These are phyloP conservation scores for Leptopilina clavipes DNA, from an alignment of 1,140 invertebrate species.

Conservation along the genomic window DNA sequence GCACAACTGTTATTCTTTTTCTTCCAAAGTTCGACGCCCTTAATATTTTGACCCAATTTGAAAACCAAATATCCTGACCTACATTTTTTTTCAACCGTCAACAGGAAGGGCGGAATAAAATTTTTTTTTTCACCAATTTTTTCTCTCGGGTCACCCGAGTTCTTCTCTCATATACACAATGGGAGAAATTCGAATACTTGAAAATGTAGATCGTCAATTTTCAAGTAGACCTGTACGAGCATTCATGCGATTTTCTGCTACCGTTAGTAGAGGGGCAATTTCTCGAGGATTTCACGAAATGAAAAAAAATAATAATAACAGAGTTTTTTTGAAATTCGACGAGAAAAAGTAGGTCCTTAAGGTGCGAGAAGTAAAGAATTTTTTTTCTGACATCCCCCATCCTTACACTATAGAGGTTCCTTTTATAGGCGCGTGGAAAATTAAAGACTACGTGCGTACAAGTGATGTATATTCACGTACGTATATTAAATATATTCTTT, in stretches of 20 bases:
- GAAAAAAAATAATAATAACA: conserved; percentile 41
- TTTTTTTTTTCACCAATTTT: conserved; percentile 39
- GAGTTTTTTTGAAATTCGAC: conserved; percentile 47
- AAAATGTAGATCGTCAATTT: conserved; percentile 32
- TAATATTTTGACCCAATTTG: too few species aligned
- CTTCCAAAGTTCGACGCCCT: too few species aligned
- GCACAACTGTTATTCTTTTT: too few species aligned
- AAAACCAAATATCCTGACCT: not conserved
- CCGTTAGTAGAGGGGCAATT: conserved; percentile 54
- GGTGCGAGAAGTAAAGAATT: conserved; percentile 36
- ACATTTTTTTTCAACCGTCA: not conserved
- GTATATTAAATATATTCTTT: conserved; percentile 55
- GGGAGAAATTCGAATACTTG: conserved; percentile 38
- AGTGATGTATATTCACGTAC: too few species aligned
- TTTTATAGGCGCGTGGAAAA: conserved; percentile 65
- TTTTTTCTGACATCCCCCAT: conserved; percentile 39
- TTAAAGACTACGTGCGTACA: conserved; percentile 63
- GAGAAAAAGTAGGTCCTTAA: conserved; percentile 40
- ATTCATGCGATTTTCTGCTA: conserved; percentile 28
- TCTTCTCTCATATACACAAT: conserved; percentile 38
- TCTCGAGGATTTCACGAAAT: conserved; percentile 48
- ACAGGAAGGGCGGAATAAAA: conserved; percentile 15
- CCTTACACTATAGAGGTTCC: too few species aligned
- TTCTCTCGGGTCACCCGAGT: conserved; percentile 35
- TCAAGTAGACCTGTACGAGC: conserved; percentile 42